Base-by-base conservation (phyloP, 2,113 vertebrate genomes). In the Dendrocopos noguchii region DNA sequence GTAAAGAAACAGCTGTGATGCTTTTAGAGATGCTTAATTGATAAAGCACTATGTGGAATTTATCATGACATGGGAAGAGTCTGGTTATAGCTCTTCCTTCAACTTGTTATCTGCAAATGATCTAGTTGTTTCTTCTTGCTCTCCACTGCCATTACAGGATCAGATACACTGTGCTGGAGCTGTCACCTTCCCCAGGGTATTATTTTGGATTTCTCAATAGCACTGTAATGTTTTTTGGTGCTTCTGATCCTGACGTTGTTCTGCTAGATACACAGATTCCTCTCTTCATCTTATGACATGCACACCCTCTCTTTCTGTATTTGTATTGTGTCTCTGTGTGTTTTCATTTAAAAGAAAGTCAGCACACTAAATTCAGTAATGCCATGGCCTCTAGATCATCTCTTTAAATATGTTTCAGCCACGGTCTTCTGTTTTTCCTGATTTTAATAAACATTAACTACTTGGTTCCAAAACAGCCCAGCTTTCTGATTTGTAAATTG, bases 161-260 rank as follows among this genome's bases (percentile, higher is more conserved):
- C 72, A 96, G 44, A 70, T 67, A 29, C 2, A 34, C 28, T 12
- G 4, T 80, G 75, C 42, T 21, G 56, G 24, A 55, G 19, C 24
- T 95, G 52, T 68, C 76, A 74, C 20, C 36, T 89, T 79, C 64
- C 34, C 33, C 31, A 33, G 21, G 20, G 24, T 47, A 56, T 73
- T 79, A 52, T 74, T 91, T 74, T 80, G 60, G 64, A 82, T 89
- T 96, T 79, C 89, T 89, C 79, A 67, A 64, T 52, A 76, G 27
- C 33, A 65, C 31, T 53, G 27, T 29, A 63, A 79, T 70, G 33
- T 2, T 90, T 93, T 78, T 84, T 79, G 71, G 79, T 56, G 33
- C 63, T 90, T 73, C 33, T 88, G 84, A 84, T 81, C 33, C 5
- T n/a, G 15, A 2, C 76, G n/a, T 67, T 56, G 53, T 68, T 84